A percentile compares a stretch with the other conserved stretches of the same genome.
Evolutionary conservation across 1,140 invertebrate genomes (phyloP).

Genomic region (Trichomalopsis sarcophagae): DNA sequence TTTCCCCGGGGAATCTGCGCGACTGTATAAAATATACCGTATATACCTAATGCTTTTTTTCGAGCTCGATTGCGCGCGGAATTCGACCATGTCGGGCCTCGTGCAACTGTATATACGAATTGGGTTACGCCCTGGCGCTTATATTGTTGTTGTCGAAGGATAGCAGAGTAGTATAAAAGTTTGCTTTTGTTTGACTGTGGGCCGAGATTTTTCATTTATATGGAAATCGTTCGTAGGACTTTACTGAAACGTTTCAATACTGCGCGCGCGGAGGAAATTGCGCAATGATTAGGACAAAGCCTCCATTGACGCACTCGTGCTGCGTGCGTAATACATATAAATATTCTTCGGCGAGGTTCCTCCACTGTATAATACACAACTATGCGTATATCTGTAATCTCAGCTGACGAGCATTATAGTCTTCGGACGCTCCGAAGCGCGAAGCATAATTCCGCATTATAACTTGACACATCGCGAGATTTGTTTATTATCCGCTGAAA

Average conservation of each 20-base stretch:
- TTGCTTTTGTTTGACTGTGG: neutral
- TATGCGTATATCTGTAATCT: neutral
- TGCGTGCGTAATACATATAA: neutral
- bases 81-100: constrained; percentile 8
- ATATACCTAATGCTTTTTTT: neutral
- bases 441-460: neutral
- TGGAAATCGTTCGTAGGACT: neutral
- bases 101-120: neutral
- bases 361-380: neutral
- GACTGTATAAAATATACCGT: neutral
- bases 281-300: neutral
- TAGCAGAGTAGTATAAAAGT: neutral
- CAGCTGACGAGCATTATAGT: neutral
- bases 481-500: too few species aligned
- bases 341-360: too few species aligned
- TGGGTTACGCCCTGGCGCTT: constrained; percentile 14
- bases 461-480: too few species aligned
- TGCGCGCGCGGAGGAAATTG: neutral
- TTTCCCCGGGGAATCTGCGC: constrained; percentile 14
- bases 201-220: neutral
- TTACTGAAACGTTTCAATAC: neutral
- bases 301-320: neutral
- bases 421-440: neutral
- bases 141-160: neutral
- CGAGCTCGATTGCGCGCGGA: neutral